Conservation (phyloP, 2,888 invertebrate species). For the Cheilosia vulpina region DNA sequence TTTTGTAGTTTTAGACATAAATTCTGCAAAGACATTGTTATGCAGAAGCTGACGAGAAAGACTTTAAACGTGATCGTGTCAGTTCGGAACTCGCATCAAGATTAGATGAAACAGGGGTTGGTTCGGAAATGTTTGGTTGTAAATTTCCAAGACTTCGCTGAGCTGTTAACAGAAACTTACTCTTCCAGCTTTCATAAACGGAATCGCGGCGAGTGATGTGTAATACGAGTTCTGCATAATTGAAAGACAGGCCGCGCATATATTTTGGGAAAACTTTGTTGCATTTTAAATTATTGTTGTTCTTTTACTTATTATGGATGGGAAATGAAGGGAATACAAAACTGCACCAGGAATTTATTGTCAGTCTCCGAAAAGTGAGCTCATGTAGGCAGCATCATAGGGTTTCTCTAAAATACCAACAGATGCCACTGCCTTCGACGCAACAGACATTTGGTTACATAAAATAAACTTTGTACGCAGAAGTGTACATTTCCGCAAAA, state of each 20-base stretch:
- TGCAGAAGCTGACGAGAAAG: constrained; percentile 34
- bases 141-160: constrained; percentile 41
- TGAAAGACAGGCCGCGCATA: background rate
- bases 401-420: no score
- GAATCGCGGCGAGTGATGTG: background rate
- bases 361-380: no score
- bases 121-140: constrained; percentile 39
- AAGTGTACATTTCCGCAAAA: no score
- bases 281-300: background rate
- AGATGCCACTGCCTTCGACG: no score
- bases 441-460: no score
- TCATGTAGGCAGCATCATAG: no score
- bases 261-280: background rate
- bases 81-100: constrained; percentile 60
- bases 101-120: constrained; percentile 69
- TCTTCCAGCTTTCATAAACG: constrained; percentile 10
- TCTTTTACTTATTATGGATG: background rate
- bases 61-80: constrained; percentile 66
- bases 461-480: no score
- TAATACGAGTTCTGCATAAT: constrained; percentile 49
- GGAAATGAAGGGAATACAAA: no score
- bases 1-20: constrained; percentile 70
- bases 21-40: constrained; percentile 61
- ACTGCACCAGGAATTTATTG: no score
- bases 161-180: constrained; percentile 36